Evolutionary conservation across 1,140 invertebrate genomes (phyloP), one percentile per base, ranked within the genome.

Genomic region (Drosophila subpulchrella): DNA sequence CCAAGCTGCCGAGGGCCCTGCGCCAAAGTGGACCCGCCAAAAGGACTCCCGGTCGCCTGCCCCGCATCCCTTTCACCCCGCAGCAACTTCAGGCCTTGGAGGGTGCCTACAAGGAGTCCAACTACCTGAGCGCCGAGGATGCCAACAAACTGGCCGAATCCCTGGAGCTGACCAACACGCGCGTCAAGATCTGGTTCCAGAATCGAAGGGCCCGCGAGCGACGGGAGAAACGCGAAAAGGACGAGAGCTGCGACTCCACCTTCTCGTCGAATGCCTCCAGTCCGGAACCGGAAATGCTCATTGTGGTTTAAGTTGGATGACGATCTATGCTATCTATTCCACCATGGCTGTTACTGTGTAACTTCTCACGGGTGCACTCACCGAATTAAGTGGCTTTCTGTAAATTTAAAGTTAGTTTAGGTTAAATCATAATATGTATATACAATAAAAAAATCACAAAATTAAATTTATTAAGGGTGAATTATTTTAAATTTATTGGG

Each of bases 111-210:
- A 93, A 92, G 75, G 82, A 92, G 36, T 93, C 92, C 42, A 93
- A 93, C 24, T 94, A 94, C 75, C 81, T 94, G 13, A 94, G 93
- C 57, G 93, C 93, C 27, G 92, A 93, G 75, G 93, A 93, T 79
- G 93, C 93, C 4, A 93, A 92, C 42, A 81, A 81, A 48, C 60
- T 94, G 8, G 93, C 93, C 6, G 90, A 81, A 15, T 76, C 82
- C 32, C 75, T 94, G 36, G 88, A 94, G 20, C 66, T 94, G 39
- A 93, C 93, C 6, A 93, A 93, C 78, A 93, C 93, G n/a, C 83
- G 93, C 20, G 95, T 97, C n/a, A 96, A 96, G 93, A 96, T 96
- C 76, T 97, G 96, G 96, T 96, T 97, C 90, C 96, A 97, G 93
- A 97, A 97, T 92, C 93, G 96, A 56, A 92, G 96, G 57, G 96